phyloP scores from a whole-genome alignment of 1,140 invertebrate genomes.

The Pogonomyrmex californicus region DNA sequence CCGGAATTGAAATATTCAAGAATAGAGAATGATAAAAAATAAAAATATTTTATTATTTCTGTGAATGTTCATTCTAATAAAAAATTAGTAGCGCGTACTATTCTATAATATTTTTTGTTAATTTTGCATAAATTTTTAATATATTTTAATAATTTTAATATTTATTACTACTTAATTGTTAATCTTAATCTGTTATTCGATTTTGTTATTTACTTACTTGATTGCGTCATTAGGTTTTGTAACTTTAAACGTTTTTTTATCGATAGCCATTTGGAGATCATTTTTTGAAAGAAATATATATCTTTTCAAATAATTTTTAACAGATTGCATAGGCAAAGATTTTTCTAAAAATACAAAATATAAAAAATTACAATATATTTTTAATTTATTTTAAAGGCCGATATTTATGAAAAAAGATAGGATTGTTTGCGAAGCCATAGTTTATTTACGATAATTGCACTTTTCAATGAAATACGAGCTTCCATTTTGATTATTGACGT shows the following conservation, averaged over 20 bases:
- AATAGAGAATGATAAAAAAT: not conserved
- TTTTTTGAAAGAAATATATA: not conserved
- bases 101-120: not conserved
- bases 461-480: conserved; percentile 54
- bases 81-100: not conserved
- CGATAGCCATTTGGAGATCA: not conserved
- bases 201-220: not conserved
- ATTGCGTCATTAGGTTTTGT: too few species aligned
- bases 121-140: conserved; percentile 17
- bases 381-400: not conserved
- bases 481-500: conserved; percentile 56
- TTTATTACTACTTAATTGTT: not conserved
- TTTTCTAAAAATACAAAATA: not conserved
- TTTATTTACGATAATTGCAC: conserved; percentile 58
- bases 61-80: not conserved
- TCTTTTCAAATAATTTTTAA: not conserved
- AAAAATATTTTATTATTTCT: conserved; percentile 13
- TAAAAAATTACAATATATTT: conserved; percentile 25
- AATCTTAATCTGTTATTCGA: not conserved
- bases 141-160: not conserved
- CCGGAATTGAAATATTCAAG: not conserved
- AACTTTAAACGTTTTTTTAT: not conserved
- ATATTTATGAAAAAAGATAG: conserved; percentile 4
- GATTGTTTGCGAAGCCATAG: conserved; percentile 27
- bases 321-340: not conserved